A percentile compares a stretch with the other conserved stretches of the same genome.
phyloP scores from a whole-genome alignment of 2,888 invertebrate genomes.

The Tromatobia lineatoria region DNA sequence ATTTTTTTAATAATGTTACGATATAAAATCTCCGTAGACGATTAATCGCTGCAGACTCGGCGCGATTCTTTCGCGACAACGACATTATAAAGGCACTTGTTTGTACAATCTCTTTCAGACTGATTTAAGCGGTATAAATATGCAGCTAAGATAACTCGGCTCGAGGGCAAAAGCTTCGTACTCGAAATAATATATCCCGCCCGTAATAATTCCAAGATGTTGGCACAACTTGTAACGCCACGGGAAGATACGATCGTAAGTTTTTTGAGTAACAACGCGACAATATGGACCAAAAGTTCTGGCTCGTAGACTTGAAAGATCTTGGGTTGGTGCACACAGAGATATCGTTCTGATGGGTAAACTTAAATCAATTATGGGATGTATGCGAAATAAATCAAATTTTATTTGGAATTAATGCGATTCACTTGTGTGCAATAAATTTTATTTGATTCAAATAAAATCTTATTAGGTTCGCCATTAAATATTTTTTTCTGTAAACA shows the following conservation, averaged over 20 bases:
- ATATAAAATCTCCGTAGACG: slow-evolving; percentile 52
- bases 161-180: neutral
- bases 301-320: no score
- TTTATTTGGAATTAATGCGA: no score
- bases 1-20: slow-evolving; percentile 67
- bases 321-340: no score
- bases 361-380: no score
- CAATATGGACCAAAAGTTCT: no score
- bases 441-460: no score
- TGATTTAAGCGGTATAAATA: slow-evolving; percentile 27
- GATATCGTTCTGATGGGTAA: no score
- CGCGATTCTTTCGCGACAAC: slow-evolving; percentile 53
- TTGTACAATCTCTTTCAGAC: slow-evolving; percentile 36
- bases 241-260: slow-evolving; percentile 3
- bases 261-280: neutral
- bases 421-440: no score
- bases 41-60: slow-evolving; percentile 48
- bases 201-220: slow-evolving; percentile 3
- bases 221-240: slow-evolving; percentile 10
- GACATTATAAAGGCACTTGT: slow-evolving; percentile 49
- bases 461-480: no score
- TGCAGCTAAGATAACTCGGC: slow-evolving; percentile 32
- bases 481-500: no score
- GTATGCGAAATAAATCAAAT: no score
- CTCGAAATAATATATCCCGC: slow-evolving; percentile 28